A percentile compares a stretch with the other conserved stretches of the same genome.
These are phyloP conservation scores for Octopus bimaculoides DNA, from an alignment of 1,140 invertebrate species.

Conservation along the genomic window DNA sequence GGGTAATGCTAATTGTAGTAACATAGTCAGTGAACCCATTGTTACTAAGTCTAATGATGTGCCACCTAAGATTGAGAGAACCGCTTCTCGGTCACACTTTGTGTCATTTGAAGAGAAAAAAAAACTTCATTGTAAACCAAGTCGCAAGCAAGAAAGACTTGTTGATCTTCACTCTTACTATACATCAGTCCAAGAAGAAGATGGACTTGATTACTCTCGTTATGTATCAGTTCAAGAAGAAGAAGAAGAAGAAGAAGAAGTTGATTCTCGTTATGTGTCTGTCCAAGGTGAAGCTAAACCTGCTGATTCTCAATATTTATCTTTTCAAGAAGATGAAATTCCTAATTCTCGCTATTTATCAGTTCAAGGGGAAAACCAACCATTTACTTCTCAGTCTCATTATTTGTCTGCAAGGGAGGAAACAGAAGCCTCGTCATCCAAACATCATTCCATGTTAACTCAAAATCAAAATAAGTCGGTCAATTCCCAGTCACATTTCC, in stretches of 20 bases:
- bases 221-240: not conserved
- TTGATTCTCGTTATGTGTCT: not conserved
- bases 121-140: no score
- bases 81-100: no score
- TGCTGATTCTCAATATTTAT: not conserved
- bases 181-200: not conserved
- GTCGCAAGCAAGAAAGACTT: no score
- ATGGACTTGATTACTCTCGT: not conserved
- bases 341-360: not conserved
- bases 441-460: no score
- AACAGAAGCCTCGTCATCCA: no score
- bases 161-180: not conserved
- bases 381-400: not conserved
- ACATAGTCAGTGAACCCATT: no score
- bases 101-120: no score
- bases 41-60: no score
- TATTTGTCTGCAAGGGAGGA: not conserved
- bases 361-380: not conserved
- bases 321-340: not conserved
- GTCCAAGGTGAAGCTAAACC: not conserved
- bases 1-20: no score
- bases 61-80: no score
- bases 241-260: not conserved
- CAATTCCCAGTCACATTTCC: not conserved
- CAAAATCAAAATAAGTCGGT: not conserved